Conservation (phyloP, 2,888 invertebrate genomes). For the Drosophila siamana region DNA sequence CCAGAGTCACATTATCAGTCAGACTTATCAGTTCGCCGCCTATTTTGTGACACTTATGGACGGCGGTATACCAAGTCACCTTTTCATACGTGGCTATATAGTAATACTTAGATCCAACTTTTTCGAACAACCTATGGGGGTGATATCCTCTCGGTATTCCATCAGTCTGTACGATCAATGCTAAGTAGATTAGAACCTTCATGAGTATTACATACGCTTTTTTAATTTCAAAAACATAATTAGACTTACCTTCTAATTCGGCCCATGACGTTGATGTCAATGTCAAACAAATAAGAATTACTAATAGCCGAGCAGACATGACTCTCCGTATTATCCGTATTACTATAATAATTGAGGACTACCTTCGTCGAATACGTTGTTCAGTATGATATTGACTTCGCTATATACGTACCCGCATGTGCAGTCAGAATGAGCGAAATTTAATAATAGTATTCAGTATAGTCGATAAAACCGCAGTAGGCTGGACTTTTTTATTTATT, state of each 20-base stretch:
- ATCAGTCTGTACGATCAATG: neutral
- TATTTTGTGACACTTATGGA: conserved; percentile 3
- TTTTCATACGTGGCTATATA: fast-evolving
- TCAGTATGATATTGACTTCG: neutral
- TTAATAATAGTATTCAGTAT: conserved; percentile 1
- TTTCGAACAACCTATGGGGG: neutral
- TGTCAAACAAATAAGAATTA: neutral
- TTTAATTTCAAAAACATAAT: no score
- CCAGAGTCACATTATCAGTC: neutral
- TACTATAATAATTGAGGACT: no score
- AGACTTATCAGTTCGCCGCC: conserved; percentile 34
- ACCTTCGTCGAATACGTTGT: neutral
- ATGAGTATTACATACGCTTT: neutral
- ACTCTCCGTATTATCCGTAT: conserved; percentile 18
- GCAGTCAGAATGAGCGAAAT: conserved; percentile 2
- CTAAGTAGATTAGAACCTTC: neutral
- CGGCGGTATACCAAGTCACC: conserved; percentile 19
- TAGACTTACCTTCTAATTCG: conserved; percentile 19
- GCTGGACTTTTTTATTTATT: neutral
- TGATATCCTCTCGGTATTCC: conserved; percentile 1
- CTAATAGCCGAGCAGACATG: neutral
- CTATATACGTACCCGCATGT: neutral
- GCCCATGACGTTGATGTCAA: neutral
- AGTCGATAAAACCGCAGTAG: neutral
- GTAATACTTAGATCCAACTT: conserved; percentile 21